phyloP scores from a whole-genome alignment of 2,888 invertebrate genomes.

The Mythimna albipuncta region DNA sequence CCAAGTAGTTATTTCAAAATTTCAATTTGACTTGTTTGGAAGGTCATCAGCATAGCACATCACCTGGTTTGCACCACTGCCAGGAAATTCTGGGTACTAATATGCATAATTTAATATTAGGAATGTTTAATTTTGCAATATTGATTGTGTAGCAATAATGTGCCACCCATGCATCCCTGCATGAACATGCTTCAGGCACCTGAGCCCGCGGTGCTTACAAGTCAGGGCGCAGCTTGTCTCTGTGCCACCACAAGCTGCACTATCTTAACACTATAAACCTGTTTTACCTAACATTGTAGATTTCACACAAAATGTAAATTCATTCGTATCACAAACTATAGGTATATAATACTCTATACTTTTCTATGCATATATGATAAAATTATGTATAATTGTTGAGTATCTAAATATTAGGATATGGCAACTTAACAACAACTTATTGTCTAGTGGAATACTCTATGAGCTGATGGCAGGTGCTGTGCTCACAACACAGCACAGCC shows the following conservation, averaged over 20 bases:
- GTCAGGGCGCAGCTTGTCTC: not conserved
- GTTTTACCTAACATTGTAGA: slow-evolving; percentile 79
- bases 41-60: not conserved
- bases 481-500: slow-evolving; percentile 25
- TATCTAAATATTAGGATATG: slow-evolving; percentile 90
- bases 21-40: not conserved
- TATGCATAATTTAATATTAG: slow-evolving; percentile 13
- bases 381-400: slow-evolving; percentile 86
- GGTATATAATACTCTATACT: slow-evolving; percentile 85
- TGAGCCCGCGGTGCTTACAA: not conserved
- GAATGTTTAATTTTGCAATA: slow-evolving; percentile 33
- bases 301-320: slow-evolving; percentile 88
- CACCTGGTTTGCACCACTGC: not conserved
- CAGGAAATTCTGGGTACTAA: not conserved
- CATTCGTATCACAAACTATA: slow-evolving; percentile 90
- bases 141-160: not conserved
- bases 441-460: slow-evolving; percentile 88
- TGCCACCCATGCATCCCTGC: not conserved
- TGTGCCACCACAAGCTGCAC: slow-evolving; percentile 7
- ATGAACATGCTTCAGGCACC: no score
- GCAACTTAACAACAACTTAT: slow-evolving; percentile 90
- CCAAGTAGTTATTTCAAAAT: not conserved
- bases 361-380: slow-evolving; percentile 82
- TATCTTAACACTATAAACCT: slow-evolving; percentile 65
- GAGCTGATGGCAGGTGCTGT: slow-evolving; percentile 60